Evolutionary conservation across 2,113 vertebrate genomes (phyloP), one percentile per base, ranked within the genome.

Genomic region (Chamaea fasciata): DNA sequence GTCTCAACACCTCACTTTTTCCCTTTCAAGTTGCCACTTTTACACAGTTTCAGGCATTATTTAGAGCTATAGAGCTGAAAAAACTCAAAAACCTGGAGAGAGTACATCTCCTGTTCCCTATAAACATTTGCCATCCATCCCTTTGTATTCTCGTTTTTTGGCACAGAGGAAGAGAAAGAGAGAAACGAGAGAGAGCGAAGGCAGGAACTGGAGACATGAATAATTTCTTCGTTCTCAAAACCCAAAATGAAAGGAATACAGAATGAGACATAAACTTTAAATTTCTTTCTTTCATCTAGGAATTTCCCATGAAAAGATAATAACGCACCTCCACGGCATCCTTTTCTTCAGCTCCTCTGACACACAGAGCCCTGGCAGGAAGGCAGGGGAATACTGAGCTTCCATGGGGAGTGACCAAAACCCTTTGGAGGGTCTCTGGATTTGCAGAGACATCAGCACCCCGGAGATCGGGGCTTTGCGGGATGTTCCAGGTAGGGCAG

Each of bases 201-300:
- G 37, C 60, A 89, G 79, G 44, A 87, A n/a, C 50, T 18, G 59
- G n/a, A 92, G 73, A 63, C 50, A 88, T 86, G 86, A 95, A 95
- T 93, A 94, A 95, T 93, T 94, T 89, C 90, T 92, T 60, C 63
- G 77, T 85, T 83, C 94, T 92, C 74, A 65, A 87, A 92, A 90
- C 67, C 20, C 31, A 30, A 57, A 92, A 85, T 85, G 80, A 94
- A 95, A 95, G 92, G 87, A 95, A 94, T 92, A 63, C 35, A 81
- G 81, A 93, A 92, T 60, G 79, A 93, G 83, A 87, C 78, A 87
- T 33, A 75, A 95, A 87, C 65, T 59, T 71, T 56, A 56, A 13
- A 24, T 60, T 60, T 73, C 62, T 85, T 89, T 15, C 80, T 94
- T 94, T 94, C 76, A 87, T 87, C 87, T 71, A 64, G 17, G 79